These are phyloP conservation scores for Spodoptera frugiperda DNA, from an alignment of 1,140 invertebrate species.

Conservation along the genomic window DNA sequence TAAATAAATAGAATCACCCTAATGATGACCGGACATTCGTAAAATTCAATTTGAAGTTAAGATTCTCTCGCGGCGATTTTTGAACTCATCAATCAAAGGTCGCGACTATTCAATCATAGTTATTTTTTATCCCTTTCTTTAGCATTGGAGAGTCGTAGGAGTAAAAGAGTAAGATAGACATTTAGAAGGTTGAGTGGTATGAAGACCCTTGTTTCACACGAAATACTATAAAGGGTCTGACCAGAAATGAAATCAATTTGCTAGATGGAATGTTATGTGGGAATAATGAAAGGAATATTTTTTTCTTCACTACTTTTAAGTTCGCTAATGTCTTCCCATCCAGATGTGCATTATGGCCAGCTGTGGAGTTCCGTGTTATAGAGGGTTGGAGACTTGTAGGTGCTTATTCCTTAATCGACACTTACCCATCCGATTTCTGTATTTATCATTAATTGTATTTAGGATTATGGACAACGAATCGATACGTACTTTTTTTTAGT, in stretches of 20 bases:
- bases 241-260: conserved; percentile 57
- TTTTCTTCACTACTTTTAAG: conserved; percentile 30
- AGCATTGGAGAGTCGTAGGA: background rate
- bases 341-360: conserved; percentile 31
- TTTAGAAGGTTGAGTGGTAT: conserved; percentile 51
- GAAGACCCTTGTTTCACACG: conserved; percentile 52
- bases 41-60: conserved; percentile 60
- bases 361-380: background rate
- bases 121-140: conserved; percentile 23
- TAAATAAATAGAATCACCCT: conserved; percentile 61
- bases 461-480: too few species aligned
- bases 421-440: too few species aligned
- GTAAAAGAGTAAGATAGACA: conserved; percentile 36
- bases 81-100: conserved; percentile 63
- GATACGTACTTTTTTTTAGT: too few species aligned
- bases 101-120: conserved; percentile 46
- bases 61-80: conserved; percentile 54
- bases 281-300: conserved; percentile 5
- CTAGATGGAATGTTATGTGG: conserved; percentile 24
- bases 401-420: too few species aligned
- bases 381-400: background rate
- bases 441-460: too few species aligned
- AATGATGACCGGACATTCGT: conserved; percentile 60
- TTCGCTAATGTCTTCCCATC: conserved; percentile 11
- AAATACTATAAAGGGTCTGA: conserved; percentile 42